Conservation (phyloP, 2,888 invertebrate genomes). For the Heliothis peltigera region DNA sequence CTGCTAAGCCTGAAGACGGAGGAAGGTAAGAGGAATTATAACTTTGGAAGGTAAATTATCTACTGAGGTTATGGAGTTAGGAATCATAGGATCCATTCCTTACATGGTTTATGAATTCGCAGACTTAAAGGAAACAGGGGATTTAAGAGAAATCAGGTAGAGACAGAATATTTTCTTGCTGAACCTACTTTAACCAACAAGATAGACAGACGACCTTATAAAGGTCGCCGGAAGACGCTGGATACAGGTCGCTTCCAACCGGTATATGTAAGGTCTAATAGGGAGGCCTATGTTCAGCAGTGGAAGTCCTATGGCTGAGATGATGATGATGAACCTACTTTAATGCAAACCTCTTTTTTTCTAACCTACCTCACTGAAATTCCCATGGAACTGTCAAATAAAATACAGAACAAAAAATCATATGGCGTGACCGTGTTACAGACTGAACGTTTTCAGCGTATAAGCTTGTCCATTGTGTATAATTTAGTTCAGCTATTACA, state of each 20-base stretch:
- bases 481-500: conserved; percentile 56
- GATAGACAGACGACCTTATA: too few species aligned
- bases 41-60: neutral
- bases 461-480: conserved; percentile 33
- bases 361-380: conserved; percentile 1
- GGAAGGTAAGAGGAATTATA: conserved; percentile 63
- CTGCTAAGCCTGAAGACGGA: conserved; percentile 48
- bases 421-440: conserved; percentile 61
- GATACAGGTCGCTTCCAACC: too few species aligned
- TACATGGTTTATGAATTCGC: neutral
- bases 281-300: too few species aligned
- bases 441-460: conserved; percentile 26
- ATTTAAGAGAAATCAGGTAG: neutral
- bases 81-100: neutral
- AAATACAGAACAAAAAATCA: conserved; percentile 43
- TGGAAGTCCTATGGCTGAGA: too few species aligned
- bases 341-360: neutral
- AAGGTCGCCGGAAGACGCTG: too few species aligned
- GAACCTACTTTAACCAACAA: neutral
- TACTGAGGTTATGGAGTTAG: neutral
- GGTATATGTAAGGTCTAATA: too few species aligned
- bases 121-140: neutral
- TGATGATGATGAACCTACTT: too few species aligned
- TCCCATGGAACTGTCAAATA: conserved; percentile 26
- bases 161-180: neutral